Evolutionary conservation across 2,797 vertebrate genomes (phyloP).

Genomic region (Thripadectes ignobilis): DNA sequence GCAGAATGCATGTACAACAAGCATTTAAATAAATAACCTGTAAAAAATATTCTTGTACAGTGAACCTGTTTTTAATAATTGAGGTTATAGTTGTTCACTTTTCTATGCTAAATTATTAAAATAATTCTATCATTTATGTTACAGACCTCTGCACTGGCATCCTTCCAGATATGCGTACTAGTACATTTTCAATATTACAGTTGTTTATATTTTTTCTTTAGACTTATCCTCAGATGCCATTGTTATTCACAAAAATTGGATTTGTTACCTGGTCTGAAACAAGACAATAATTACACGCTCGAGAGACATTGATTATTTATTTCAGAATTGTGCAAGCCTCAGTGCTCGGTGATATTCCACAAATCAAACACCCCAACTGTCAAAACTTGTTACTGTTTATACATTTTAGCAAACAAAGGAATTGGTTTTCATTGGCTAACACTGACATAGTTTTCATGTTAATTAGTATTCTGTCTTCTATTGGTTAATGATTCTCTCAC

Average conservation of each 20-base stretch:
- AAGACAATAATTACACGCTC: neutral
- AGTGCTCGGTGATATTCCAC: neutral
- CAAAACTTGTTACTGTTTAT: neutral
- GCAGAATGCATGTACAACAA: neutral
- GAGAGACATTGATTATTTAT: neutral
- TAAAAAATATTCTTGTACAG: neutral
- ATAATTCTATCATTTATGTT: neutral
- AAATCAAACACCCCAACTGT: neutral
- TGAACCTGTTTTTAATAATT: neutral
- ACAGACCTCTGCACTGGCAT: neutral
- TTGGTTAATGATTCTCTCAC: neutral
- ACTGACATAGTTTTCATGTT: neutral
- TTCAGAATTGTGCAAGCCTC: neutral
- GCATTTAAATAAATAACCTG: neutral
- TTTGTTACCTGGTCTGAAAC: neutral
- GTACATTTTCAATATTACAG: neutral
- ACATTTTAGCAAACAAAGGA: neutral
- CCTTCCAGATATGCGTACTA: neutral
- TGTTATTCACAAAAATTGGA: neutral
- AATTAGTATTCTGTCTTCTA: neutral
- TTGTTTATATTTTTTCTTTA: neutral
- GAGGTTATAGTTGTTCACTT: neutral
- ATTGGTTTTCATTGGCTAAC: neutral
- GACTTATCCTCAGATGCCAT: neutral
- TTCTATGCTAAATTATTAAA: neutral